These are phyloP conservation scores for Protobothrops flavoviridis DNA, from an alignment of 2,113 vertebrate genomes.

Conservation along the genomic window DNA sequence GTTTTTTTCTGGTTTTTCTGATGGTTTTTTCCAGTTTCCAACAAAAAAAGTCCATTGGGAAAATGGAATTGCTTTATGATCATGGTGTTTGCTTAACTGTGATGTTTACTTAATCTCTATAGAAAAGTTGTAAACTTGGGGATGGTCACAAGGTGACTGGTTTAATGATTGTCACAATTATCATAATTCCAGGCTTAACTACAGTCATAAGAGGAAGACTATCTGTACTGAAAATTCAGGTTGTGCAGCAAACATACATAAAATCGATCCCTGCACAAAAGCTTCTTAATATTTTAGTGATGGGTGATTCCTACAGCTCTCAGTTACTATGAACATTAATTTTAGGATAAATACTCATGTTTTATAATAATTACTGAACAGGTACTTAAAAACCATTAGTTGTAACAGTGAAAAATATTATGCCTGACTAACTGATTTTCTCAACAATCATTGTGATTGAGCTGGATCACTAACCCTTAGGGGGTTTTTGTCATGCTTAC, in stretches of 20 bases:
- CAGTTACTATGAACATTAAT: background rate
- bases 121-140: background rate
- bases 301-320: background rate
- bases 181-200: background rate
- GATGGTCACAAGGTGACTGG: background rate
- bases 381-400: background rate
- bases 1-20: background rate
- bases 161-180: background rate
- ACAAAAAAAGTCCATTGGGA: background rate
- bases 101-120: background rate
- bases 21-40: background rate
- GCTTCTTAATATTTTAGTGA: background rate
- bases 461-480: background rate
- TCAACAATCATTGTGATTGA: background rate
- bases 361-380: background rate
- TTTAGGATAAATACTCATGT: background rate
- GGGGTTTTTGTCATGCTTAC: background rate
- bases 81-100: background rate
- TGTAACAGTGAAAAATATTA: background rate
- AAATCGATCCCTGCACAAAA: background rate
- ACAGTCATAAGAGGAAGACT: background rate
- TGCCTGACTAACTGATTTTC: background rate
- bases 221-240: constrained; percentile 15
- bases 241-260: background rate
- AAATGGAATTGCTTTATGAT: background rate